phyloP scores from a whole-genome alignment of 1,140 invertebrate species.

The Argopecten irradians region DNA sequence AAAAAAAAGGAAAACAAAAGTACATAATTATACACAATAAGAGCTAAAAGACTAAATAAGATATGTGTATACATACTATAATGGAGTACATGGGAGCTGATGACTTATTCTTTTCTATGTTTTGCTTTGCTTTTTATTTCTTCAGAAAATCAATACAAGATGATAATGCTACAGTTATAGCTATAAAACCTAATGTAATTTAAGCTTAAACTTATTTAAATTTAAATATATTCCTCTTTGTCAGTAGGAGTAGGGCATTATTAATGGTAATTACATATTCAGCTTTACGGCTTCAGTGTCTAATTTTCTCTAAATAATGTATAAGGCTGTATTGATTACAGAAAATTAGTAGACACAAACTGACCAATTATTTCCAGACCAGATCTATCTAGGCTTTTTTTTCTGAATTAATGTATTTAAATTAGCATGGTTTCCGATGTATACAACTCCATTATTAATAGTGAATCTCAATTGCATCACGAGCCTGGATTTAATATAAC shows the following conservation, averaged over 20 bases:
- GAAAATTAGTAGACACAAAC: not conserved
- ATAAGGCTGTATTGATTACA: not conserved
- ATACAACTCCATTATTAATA: too few relatives aligned
- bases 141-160: not conserved
- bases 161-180: not conserved
- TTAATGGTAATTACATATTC: not conserved
- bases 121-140: too few relatives aligned
- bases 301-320: not conserved
- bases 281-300: not conserved
- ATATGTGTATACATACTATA: too few relatives aligned
- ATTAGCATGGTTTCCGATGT: not conserved
- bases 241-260: not conserved
- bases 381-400: not conserved
- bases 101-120: too few relatives aligned
- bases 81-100: too few relatives aligned
- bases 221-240: not conserved
- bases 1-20: too few relatives aligned
- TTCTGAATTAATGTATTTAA: not conserved
- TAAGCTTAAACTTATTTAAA: not conserved
- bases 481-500: too few relatives aligned
- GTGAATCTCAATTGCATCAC: too few relatives aligned
- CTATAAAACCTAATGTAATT: not conserved
- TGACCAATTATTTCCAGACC: not conserved
- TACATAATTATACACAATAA: too few relatives aligned
- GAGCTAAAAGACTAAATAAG: too few relatives aligned